Base-by-base conservation (phyloP, 2,888 invertebrate genomes). In the Copidosoma aretas region DNA sequence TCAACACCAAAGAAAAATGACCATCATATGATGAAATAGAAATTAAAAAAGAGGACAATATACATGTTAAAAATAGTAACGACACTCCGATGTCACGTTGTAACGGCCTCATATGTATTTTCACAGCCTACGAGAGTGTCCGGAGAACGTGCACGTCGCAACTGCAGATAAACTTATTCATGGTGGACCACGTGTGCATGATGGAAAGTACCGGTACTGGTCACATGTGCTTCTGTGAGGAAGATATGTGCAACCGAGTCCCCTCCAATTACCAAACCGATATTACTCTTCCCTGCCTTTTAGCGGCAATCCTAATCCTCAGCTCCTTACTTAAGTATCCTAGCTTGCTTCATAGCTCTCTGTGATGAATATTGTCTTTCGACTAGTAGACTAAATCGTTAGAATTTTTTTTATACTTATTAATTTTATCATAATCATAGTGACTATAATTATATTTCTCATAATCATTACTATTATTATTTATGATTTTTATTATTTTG, bases 121-220 rank as follows among this genome's bases (percentile, higher is more conserved):
- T 88, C 89, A 24, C 89, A 95, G 95, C 91, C 72, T 94, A 93
- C 87, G 94, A 95, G 86, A 94, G 93, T 79, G 93, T 96, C 76
- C 89, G 95, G 72, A 89, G 96, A 78, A 95, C 95, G 77, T 96
- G 96, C 86, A 96, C 95, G 69, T 93, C 94, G 73, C 94, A 95
- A 83, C 89, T 96, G 75, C 94, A 95, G 86, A 96, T 96, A 87
- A 96, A 96, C 86, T 89, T 96, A 81, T 96, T 96, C 89, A 95
- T 96, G 95, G 96, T 96, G 85, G 96, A 96, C 87, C 96, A 96
- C 89, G 96, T 96, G 88, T 96, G 96, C 91, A 96, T 96, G 95
- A 93, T 94, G 92, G 96, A 96, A 92, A 94, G 95, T 91, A 94
- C 94, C 89, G 95, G 95, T 88, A 94, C 92, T 84, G 96, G 96